phyloP scores from a whole-genome alignment of 2,888 invertebrate genomes.

The Sarcophaga variegata region DNA sequence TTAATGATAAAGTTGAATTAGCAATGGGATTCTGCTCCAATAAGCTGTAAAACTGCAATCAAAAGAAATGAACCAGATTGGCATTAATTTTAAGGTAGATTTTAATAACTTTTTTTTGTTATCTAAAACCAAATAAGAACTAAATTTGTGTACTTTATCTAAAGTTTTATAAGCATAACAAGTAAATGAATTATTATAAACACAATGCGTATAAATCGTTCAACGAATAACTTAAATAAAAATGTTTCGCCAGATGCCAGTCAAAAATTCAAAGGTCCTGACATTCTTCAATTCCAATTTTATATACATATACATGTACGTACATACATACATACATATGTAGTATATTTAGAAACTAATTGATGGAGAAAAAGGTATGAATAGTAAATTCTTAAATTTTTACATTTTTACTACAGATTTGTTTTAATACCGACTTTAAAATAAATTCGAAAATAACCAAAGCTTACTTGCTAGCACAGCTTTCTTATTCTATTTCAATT shows the following conservation, averaged over 20 bases:
- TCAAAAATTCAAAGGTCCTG: neutral
- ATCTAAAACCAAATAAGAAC: neutral
- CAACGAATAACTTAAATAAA: neutral
- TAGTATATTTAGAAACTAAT: too few relatives aligned
- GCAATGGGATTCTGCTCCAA: constrained; percentile 88
- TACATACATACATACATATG: too few relatives aligned
- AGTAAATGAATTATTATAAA: neutral
- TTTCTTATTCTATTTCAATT: too few relatives aligned
- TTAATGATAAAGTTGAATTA: constrained; percentile 87
- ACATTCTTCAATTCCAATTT: too few relatives aligned
- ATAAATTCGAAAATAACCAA: too few relatives aligned
- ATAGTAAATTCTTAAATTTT: too few relatives aligned
- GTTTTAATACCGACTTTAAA: too few relatives aligned
- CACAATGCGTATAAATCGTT: neutral
- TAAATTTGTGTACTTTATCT: neutral
- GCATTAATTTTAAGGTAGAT: neutral
- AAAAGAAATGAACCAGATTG: constrained; percentile 74
- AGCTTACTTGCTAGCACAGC: too few relatives aligned
- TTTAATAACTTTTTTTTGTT: neutral
- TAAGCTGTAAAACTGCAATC: constrained; percentile 90
- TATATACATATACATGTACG: too few relatives aligned
- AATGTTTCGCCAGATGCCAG: neutral
- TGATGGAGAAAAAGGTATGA: too few relatives aligned
- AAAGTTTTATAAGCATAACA: neutral
- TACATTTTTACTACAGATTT: too few relatives aligned